Conservation (phyloP, 2,888 invertebrate genomes). For the Spilosoma lubricipeda region DNA sequence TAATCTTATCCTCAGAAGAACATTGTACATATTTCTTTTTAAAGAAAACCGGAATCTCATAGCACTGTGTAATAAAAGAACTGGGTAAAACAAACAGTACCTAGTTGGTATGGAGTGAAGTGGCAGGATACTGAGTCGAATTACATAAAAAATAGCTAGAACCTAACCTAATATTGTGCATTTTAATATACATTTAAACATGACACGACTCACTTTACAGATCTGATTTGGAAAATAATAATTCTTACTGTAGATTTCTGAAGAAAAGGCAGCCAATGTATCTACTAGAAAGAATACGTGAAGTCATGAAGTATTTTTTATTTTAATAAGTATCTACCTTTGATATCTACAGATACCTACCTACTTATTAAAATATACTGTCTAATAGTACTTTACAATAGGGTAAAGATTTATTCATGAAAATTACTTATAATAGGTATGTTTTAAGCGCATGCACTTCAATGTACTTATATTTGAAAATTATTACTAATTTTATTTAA, state of each 20-base stretch:
- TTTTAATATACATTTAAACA: not conserved
- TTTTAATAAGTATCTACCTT: not conserved
- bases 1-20: not conserved
- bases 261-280: too few species aligned
- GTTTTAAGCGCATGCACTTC: not conserved
- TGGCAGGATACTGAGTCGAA: not conserved
- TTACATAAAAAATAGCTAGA: not conserved
- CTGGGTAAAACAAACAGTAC: too few species aligned
- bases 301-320: not conserved
- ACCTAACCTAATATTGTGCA: not conserved
- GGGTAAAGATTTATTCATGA: not conserved
- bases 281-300: not conserved
- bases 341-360: not conserved
- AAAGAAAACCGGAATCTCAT: not conserved
- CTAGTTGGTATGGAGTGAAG: not conserved
- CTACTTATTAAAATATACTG: too few species aligned
- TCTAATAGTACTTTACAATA: not conserved
- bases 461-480: not conserved
- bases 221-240: not conserved
- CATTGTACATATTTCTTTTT: not conserved
- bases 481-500: too few species aligned
- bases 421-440: not conserved
- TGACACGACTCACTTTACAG: not conserved
- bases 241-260: not conserved
- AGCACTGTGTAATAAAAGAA: not conserved